A percentile compares a stretch with the other conserved stretches of the same genome.
These are phyloP conservation scores for Chromoteleia sp. DNA, from an alignment of 2,888 invertebrate species.

Conservation along the genomic window DNA sequence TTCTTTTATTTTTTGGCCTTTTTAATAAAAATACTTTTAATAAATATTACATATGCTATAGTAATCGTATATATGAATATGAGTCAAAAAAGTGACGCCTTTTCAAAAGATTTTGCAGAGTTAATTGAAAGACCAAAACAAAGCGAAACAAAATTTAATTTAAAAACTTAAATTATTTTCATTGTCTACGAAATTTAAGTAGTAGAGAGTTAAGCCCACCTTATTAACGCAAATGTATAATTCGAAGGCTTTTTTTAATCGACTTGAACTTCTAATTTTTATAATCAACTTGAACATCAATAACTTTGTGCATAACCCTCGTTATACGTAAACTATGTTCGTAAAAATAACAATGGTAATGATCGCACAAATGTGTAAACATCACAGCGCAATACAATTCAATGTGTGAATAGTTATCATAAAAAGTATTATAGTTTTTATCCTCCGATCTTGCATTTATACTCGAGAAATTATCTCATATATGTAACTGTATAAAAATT, in stretches of 20 bases:
- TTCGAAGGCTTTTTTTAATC: constrained; percentile 42
- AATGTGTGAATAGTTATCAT: constrained; percentile 26
- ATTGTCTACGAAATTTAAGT: too few relatives aligned
- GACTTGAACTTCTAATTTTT: constrained; percentile 40
- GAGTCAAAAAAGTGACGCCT: too few relatives aligned
- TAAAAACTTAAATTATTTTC: too few relatives aligned
- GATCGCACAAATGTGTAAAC: constrained; percentile 30
- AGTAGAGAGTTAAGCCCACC: constrained; percentile 9
- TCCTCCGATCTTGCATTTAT: constrained; percentile 25
- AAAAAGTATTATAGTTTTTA: constrained; percentile 15
- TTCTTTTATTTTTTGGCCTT: too few relatives aligned
- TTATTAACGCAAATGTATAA: constrained; percentile 37
- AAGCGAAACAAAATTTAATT: too few relatives aligned
- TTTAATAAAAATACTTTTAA: too few relatives aligned
- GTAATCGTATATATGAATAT: too few relatives aligned
- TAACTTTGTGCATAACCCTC: constrained; percentile 21
- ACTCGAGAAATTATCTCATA: constrained; percentile 23
- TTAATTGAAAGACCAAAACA: too few relatives aligned
- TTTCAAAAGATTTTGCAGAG: too few relatives aligned
- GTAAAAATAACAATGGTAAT: constrained; percentile 32
- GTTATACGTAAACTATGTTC: constrained; percentile 37
- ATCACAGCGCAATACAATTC: constrained; percentile 11
- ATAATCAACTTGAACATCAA: constrained; percentile 43
- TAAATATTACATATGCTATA: too few relatives aligned
- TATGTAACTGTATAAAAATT: constrained; percentile 27